Conservation (phyloP, 2,113 vertebrate genomes). For the Misgurnus mizolepis region DNA sequence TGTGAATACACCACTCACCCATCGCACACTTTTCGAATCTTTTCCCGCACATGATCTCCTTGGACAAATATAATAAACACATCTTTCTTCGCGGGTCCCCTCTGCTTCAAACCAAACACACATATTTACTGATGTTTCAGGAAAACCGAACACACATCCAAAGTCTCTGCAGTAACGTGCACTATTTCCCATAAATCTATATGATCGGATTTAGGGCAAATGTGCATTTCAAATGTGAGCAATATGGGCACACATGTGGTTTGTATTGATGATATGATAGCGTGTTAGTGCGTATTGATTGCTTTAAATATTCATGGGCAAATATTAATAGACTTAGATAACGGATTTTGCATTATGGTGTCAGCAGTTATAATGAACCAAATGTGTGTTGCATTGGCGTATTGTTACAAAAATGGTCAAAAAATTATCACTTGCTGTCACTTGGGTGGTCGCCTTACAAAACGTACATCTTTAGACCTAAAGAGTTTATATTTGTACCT, state of each 20-base stretch:
- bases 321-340: background rate
- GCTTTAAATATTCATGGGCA: background rate
- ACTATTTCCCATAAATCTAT: background rate
- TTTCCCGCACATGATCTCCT: slow-evolving; percentile 60
- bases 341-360: background rate
- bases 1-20: slow-evolving; percentile 53
- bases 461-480: no score
- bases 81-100: slow-evolving; percentile 54
- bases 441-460: no score
- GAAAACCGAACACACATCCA: background rate
- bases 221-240: background rate
- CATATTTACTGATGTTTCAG: background rate
- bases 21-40: slow-evolving; percentile 60
- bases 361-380: background rate
- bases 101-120: slow-evolving; percentile 46
- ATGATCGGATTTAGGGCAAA: background rate
- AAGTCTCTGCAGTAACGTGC: background rate
- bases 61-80: slow-evolving; percentile 65
- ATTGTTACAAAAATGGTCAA: no score
- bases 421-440: no score
- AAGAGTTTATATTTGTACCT: no score
- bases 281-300: background rate
- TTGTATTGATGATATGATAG: background rate
- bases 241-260: background rate
- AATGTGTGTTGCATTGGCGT: no score